phyloP scores from a whole-genome alignment of 2,113 vertebrate species.

The Gallinago media region DNA sequence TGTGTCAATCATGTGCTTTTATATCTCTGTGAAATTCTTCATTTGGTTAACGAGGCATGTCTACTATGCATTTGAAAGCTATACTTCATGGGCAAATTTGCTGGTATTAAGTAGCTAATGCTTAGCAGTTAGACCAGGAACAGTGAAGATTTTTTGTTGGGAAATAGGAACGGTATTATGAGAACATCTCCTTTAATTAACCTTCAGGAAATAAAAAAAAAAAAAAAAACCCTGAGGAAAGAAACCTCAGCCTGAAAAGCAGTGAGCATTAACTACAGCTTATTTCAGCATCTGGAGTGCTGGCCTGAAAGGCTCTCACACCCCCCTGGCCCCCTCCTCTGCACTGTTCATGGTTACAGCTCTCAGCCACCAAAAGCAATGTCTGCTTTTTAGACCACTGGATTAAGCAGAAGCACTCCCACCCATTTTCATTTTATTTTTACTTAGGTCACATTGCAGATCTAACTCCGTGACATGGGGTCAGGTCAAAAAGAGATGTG shows the following conservation, averaged over 20 bases:
- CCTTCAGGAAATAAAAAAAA: not conserved
- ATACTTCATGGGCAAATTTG: not conserved
- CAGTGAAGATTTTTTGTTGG: not conserved
- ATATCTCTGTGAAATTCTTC: constrained; percentile 28
- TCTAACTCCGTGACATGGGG: not conserved
- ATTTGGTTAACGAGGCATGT: constrained; percentile 29
- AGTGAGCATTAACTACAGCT: not conserved
- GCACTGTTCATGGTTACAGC: not conserved
- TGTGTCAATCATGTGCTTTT: constrained; percentile 53
- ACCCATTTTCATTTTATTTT: not conserved
- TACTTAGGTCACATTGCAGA: not conserved
- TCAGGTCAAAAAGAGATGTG: not conserved
- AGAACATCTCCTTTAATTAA: constrained; percentile 9
- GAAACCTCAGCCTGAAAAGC: not conserved
- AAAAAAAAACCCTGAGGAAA: not conserved
- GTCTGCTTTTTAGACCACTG: not conserved
- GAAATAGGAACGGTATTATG: not conserved
- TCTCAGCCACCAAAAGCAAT: not conserved
- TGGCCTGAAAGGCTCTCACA: not conserved
- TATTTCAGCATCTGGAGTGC: not conserved
- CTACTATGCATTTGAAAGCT: constrained; percentile 35
- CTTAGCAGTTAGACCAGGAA: not conserved
- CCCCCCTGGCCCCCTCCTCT: not conserved
- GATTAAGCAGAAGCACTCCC: not conserved
- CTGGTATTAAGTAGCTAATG: not conserved